A percentile compares a stretch with the other conserved stretches of the same genome.
Conservation (phyloP, 2,888 invertebrate species). For the Rhagophthalmus giganteus region DNA sequence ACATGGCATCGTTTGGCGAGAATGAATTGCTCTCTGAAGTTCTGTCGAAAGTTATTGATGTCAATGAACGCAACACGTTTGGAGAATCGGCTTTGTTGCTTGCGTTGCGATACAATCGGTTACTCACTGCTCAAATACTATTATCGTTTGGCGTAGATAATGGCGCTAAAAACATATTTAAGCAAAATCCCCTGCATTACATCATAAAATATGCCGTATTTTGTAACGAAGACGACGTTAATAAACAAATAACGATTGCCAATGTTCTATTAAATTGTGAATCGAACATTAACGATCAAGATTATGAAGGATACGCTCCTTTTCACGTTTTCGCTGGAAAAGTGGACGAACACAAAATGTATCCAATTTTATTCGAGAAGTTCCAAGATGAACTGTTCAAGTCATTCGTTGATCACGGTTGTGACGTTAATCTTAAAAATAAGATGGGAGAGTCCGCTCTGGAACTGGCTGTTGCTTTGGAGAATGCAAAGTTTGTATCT, state of each 20-base stretch:
- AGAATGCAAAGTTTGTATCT: too few relatives aligned
- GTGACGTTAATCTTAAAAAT: not conserved
- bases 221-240: not conserved
- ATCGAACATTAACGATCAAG: not conserved
- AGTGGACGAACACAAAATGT: not conserved
- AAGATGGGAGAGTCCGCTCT: not conserved
- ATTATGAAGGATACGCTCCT: not conserved
- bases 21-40: not conserved
- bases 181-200: not conserved
- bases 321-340: not conserved
- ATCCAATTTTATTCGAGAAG: too few relatives aligned
- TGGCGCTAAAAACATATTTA: not conserved
- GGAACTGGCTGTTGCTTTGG: too few relatives aligned
- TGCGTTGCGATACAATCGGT: constrained; percentile 2
- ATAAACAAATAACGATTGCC: not conserved
- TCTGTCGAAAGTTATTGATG: not conserved
- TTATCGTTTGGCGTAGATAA: not conserved
- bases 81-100: constrained; percentile 1
- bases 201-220: not conserved
- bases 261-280: too few relatives aligned
- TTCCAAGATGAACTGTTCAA: too few relatives aligned
- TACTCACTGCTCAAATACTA: not conserved
- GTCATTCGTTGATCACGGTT: not conserved
- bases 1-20: not conserved
- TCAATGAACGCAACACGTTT: not conserved